phyloP scores from a whole-genome alignment of 2,113 vertebrate species.

The Oenanthe melanoleuca region DNA sequence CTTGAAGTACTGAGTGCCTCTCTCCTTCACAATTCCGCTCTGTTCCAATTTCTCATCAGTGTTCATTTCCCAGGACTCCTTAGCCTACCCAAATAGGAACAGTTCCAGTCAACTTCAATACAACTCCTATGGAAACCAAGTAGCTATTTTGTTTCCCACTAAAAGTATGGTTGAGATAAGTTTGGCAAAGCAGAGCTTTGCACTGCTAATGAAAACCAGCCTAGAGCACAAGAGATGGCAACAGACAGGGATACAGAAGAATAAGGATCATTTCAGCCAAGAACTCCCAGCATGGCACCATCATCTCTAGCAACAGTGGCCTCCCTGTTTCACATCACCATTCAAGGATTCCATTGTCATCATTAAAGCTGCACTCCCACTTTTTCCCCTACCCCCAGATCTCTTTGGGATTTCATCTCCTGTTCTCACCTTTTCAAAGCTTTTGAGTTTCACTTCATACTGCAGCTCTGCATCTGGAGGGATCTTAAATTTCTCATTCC shows the following conservation, averaged over 20 bases:
- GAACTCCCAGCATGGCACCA: neutral
- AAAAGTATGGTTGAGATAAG: neutral
- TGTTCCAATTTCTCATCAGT: slow-evolving; percentile 91
- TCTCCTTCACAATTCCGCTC: slow-evolving; percentile 91
- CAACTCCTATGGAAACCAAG: neutral
- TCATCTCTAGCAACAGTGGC: neutral
- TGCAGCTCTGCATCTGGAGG: slow-evolving; percentile 84
- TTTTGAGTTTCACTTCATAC: slow-evolving; percentile 89
- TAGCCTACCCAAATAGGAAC: slow-evolving; percentile 79
- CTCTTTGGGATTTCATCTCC: neutral
- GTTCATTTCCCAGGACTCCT: slow-evolving; percentile 98
- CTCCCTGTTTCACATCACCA: neutral
- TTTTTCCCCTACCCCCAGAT: neutral
- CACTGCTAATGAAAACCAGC: neutral
- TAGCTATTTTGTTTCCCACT: neutral
- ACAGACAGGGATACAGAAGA: neutral
- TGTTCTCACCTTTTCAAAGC: slow-evolving; percentile 90
- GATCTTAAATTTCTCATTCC: slow-evolving; percentile 86
- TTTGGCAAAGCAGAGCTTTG: neutral
- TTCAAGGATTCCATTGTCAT: neutral
- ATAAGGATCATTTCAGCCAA: neutral
- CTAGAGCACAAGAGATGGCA: neutral
- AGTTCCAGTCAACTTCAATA: slow-evolving; percentile 3
- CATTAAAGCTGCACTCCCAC: neutral
- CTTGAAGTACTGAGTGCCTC: slow-evolving; percentile 95